phyloP scores from a whole-genome alignment of 2,113 vertebrate genomes.

The Aspiorhynchus laticeps region DNA sequence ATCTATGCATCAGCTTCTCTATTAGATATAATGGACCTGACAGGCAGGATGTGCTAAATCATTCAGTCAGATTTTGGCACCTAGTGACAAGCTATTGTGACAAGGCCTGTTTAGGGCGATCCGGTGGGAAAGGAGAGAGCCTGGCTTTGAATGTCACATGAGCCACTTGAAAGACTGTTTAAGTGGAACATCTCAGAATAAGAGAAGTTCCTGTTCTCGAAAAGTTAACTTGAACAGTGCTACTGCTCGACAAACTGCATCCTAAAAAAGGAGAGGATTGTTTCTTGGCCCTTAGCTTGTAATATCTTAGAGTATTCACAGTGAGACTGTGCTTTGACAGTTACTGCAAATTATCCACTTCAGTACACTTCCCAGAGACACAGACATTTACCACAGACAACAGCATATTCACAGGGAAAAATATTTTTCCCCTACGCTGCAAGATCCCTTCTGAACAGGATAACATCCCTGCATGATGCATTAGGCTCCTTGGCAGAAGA shows the following conservation, averaged over 20 bases:
- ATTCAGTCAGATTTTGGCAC: slow-evolving; percentile 57
- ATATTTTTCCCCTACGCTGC: neutral
- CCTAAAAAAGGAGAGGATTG: neutral
- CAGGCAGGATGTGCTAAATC: slow-evolving; percentile 58
- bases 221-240: slow-evolving; percentile 11
- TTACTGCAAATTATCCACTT: slow-evolving; percentile 30
- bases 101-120: slow-evolving; percentile 53
- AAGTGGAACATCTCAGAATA: slow-evolving; percentile 1
- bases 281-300: slow-evolving; percentile 5
- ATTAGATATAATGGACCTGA: slow-evolving; percentile 55
- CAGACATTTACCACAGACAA: neutral
- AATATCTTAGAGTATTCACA: slow-evolving; percentile 7
- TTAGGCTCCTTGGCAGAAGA: neutral
- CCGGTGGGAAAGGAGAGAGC: slow-evolving; percentile 43
- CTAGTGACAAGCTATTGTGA: slow-evolving; percentile 55
- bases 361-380: slow-evolving; percentile 2
- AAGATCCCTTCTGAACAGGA: slow-evolving; percentile 5
- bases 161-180: slow-evolving; percentile 43
- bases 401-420: neutral
- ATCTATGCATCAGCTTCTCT: slow-evolving; percentile 55
- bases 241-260: slow-evolving; percentile 11
- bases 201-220: neutral
- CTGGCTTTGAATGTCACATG: slow-evolving; percentile 42
- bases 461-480: neutral
- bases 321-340: slow-evolving; percentile 8